Evolutionary conservation across 2,113 vertebrate species (phyloP).

Genomic region (Malurus elegans): DNA sequence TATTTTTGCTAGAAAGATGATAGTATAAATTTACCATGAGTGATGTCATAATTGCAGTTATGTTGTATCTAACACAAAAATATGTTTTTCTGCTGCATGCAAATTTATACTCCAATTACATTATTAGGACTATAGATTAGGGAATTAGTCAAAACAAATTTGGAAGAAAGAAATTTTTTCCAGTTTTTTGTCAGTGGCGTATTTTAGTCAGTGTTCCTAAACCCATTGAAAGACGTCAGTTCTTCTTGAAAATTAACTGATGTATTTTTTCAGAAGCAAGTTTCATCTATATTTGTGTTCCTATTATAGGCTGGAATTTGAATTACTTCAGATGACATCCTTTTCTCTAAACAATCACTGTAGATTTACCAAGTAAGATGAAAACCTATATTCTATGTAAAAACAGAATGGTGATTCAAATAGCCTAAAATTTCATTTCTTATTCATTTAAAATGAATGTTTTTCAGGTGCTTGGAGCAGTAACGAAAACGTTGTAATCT

Average conservation of each 20-base stretch:
- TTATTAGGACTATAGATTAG: background rate
- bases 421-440: background rate
- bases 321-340: background rate
- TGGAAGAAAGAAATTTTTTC: background rate
- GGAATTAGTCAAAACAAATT: background rate
- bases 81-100: background rate
- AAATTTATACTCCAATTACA: background rate
- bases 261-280: background rate
- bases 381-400: background rate
- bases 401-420: background rate
- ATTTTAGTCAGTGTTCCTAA: background rate
- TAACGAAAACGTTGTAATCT: background rate
- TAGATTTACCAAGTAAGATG: background rate
- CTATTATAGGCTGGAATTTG: background rate
- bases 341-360: background rate
- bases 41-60: background rate
- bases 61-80: background rate
- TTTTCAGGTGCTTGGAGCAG: background rate
- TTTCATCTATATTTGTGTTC: background rate
- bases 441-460: background rate
- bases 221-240: background rate
- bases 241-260: background rate
- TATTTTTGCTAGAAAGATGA: background rate
- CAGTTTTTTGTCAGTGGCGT: background rate
- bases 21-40: background rate